These are phyloP conservation scores for Eupithecia insigniata DNA, from an alignment of 2,888 invertebrate genomes.

Conservation along the genomic window DNA sequence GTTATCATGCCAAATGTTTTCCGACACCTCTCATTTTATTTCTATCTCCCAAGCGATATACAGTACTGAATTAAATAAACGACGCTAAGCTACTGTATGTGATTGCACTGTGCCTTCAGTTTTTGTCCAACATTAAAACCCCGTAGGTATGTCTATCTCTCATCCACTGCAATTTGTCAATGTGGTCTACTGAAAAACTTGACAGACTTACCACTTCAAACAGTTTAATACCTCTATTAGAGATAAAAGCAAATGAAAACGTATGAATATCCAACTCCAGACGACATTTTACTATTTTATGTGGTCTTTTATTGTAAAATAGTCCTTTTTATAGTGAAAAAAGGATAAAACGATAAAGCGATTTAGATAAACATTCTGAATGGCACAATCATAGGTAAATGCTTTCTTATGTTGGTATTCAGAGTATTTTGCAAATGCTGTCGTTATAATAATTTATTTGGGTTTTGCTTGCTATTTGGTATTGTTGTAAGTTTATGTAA, in stretches of 20 bases:
- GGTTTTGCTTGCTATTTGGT: slow-evolving; percentile 3
- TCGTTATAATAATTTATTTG: slow-evolving; percentile 25
- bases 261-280: slow-evolving; percentile 14
- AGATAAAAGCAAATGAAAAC: slow-evolving; percentile 30
- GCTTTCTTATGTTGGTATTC: slow-evolving; percentile 30
- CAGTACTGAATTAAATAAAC: neutral
- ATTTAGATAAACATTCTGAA: slow-evolving; percentile 40
- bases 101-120: slow-evolving; percentile 8
- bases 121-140: slow-evolving; percentile 23
- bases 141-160: neutral
- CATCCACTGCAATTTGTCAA: slow-evolving; percentile 43
- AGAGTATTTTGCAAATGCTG: slow-evolving; percentile 14
- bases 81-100: slow-evolving; percentile 7
- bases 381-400: slow-evolving; percentile 26
- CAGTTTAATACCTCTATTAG: slow-evolving; percentile 33
- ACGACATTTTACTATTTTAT: slow-evolving; percentile 1
- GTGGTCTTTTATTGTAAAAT: slow-evolving; percentile 10
- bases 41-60: too few species aligned
- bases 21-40: too few species aligned
- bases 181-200: slow-evolving; percentile 42
- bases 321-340: slow-evolving; percentile 31
- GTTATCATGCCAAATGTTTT: too few species aligned
- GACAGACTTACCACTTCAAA: slow-evolving; percentile 25
- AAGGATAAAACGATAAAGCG: slow-evolving; percentile 36
- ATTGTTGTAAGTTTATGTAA: neutral